phyloP scores from a whole-genome alignment of 2,888 invertebrate genomes.

The Pristionchus exspectatus region DNA sequence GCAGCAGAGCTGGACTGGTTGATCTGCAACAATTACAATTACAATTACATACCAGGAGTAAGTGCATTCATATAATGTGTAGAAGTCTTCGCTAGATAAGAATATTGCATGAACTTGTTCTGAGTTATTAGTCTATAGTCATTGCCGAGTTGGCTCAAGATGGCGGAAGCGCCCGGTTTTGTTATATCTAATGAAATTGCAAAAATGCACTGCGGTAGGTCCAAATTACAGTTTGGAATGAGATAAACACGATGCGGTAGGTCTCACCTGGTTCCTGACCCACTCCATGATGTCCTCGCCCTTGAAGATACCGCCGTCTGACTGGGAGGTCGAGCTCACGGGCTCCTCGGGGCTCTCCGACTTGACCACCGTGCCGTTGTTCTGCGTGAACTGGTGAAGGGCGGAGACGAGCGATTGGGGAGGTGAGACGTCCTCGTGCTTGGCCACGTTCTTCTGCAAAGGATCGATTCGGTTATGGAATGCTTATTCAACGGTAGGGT shows the following conservation, averaged over 20 bases:
- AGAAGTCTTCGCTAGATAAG: no score
- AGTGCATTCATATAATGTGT: no score
- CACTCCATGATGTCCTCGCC: neutral
- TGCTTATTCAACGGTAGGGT: neutral
- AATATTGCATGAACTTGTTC: no score
- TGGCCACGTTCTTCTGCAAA: neutral
- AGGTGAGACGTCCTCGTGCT: conserved; percentile 10
- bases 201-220: no score
- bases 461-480: neutral
- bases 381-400: neutral
- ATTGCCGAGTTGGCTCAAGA: no score
- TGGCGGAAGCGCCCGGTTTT: no score
- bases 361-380: neutral
- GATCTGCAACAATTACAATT: neutral
- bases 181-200: no score
- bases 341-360: conserved; percentile 29
- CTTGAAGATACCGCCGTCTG: neutral
- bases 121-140: no score
- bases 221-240: no score
- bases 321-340: neutral
- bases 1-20: neutral
- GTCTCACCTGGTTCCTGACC: conserved; percentile 23
- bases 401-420: neutral
- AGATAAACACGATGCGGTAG: no score
- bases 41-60: no score